A percentile compares a stretch with the other conserved stretches of the same genome.
Conservation (phyloP, 2,113 vertebrate genomes). For the Dunckerocampus dactyliophorus region DNA sequence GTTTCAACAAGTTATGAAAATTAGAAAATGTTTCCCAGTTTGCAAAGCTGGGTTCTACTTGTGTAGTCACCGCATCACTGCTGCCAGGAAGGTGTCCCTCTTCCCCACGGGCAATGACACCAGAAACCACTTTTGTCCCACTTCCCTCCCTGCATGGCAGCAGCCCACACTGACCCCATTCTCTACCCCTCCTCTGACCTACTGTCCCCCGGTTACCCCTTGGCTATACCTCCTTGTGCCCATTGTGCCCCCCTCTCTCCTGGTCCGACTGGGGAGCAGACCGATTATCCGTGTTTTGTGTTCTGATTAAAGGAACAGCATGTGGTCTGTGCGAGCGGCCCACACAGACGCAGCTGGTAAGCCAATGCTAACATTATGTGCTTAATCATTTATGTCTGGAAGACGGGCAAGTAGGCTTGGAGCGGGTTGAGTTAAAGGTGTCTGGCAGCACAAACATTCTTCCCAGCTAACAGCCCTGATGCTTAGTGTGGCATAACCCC, state of each 20-base stretch:
- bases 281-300: slow-evolving; percentile 70
- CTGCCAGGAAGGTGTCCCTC: slow-evolving; percentile 38
- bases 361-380: slow-evolving; percentile 64
- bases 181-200: slow-evolving; percentile 42
- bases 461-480: slow-evolving; percentile 48
- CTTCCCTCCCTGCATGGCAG: slow-evolving; percentile 12
- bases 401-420: slow-evolving; percentile 59
- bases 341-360: slow-evolving; percentile 55
- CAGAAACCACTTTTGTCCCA: slow-evolving; percentile 47
- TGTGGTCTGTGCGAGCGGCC: slow-evolving; percentile 63
- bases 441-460: slow-evolving; percentile 38
- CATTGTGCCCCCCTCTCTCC: slow-evolving; percentile 27
- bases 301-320: slow-evolving; percentile 72
- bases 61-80: neutral
- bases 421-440: slow-evolving; percentile 13
- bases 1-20: neutral
- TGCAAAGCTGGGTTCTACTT: neutral
- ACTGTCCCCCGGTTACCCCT: slow-evolving; percentile 53
- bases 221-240: slow-evolving; percentile 32
- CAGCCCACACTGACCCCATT: slow-evolving; percentile 3
- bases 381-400: slow-evolving; percentile 75
- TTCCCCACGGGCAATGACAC: slow-evolving; percentile 43
- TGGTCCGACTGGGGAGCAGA: slow-evolving; percentile 43
- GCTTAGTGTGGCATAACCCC: slow-evolving; percentile 47
- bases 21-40: neutral